phyloP scores from a whole-genome alignment of 2,888 invertebrate genomes.

The Glyphotaelius pellucidus region DNA sequence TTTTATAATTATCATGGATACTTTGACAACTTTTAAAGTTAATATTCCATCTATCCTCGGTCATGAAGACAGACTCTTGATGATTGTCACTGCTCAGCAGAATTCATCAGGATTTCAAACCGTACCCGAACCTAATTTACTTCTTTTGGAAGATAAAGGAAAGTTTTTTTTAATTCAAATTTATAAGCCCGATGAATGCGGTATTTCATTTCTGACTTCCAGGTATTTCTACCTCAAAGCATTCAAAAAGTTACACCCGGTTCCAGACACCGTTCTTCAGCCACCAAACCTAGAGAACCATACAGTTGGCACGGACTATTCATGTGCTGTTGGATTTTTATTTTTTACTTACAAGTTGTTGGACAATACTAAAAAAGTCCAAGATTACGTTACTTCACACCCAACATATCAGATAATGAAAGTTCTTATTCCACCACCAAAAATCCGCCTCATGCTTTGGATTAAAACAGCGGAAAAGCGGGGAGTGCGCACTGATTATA shows the following conservation, averaged over 20 bases:
- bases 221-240: neutral
- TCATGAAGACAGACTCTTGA: neutral
- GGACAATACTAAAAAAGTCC: neutral
- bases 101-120: neutral
- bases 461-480: conserved; percentile 2
- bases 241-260: neutral
- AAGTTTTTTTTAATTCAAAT: neutral
- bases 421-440: neutral
- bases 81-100: neutral
- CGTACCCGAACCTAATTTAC: neutral
- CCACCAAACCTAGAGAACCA: neutral
- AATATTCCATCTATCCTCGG: neutral
- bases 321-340: neutral
- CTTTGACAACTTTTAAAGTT: neutral
- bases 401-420: neutral
- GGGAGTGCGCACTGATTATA: neutral
- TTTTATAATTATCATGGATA: conserved; percentile 1
- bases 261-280: neutral
- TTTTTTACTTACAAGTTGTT: conserved; percentile 14
- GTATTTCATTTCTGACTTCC: neutral
- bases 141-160: neutral
- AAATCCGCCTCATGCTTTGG: neutral
- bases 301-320: neutral
- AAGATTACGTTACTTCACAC: neutral
- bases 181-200: neutral